phyloP scores from a whole-genome alignment of 2,113 vertebrate genomes.

The Mustela nigripes region DNA sequence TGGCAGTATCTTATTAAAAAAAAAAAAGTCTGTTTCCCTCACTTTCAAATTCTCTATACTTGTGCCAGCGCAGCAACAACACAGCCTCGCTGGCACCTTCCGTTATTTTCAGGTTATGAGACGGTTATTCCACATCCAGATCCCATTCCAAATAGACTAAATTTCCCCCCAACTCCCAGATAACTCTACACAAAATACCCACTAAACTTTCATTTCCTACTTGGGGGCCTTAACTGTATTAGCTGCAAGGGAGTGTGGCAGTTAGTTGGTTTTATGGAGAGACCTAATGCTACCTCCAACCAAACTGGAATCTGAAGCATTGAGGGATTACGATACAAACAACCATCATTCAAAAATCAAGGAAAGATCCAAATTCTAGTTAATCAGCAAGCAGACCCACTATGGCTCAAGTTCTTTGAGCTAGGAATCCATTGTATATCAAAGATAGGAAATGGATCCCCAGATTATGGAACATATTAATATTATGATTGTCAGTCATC shows the following conservation, averaged over 20 bases:
- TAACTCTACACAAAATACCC: not conserved
- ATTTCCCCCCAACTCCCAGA: not conserved
- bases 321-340: not conserved
- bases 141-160: not conserved
- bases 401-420: not conserved
- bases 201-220: not conserved
- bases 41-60: not conserved
- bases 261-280: not conserved
- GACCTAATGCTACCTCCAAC: not conserved
- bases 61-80: not conserved
- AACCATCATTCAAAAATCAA: not conserved
- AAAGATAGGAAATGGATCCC: not conserved
- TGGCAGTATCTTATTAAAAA: too few species aligned
- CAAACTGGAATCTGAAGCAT: not conserved
- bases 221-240: not conserved
- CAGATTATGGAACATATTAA: not conserved
- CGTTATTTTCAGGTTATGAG: not conserved
- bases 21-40: not conserved
- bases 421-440: not conserved
- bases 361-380: not conserved
- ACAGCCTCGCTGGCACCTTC: not conserved
- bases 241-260: not conserved
- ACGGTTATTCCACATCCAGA: not conserved
- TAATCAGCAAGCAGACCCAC: not conserved
- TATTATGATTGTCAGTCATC: not conserved